Conservation (phyloP, 1,140 invertebrate species). For the Rhynchophorus ferrugineus region DNA sequence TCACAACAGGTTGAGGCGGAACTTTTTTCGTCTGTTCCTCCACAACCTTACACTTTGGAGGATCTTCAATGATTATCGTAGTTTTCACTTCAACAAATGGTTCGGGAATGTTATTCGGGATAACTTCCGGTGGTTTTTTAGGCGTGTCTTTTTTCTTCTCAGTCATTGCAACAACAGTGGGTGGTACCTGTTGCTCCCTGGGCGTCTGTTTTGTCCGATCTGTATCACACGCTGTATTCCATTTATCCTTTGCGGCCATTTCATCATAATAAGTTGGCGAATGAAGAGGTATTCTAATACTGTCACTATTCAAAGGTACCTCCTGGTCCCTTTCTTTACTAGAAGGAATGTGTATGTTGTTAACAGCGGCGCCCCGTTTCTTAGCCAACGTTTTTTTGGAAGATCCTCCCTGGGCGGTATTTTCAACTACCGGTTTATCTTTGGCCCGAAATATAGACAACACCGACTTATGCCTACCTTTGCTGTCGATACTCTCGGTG, state of each 20-base stretch:
- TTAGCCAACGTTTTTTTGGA: conserved; percentile 41
- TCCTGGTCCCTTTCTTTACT: conserved; percentile 39
- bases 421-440: conserved; percentile 31
- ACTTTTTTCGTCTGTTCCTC: neutral
- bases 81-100: too few relatives aligned
- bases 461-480: conserved; percentile 52
- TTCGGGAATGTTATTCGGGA: too few relatives aligned
- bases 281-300: conserved; percentile 56
- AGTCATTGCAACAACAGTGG: too few relatives aligned
- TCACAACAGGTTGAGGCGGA: neutral
- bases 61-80: neutral
- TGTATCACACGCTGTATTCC: conserved; percentile 35
- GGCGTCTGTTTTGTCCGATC: conserved; percentile 39
- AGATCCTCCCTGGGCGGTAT: conserved; percentile 27
- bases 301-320: conserved; percentile 48
- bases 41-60: neutral
- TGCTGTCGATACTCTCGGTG: conserved; percentile 37
- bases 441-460: conserved; percentile 54
- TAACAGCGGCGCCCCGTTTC: neutral
- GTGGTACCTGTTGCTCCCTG: conserved; percentile 26
- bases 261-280: conserved; percentile 57
- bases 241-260: conserved; percentile 30
- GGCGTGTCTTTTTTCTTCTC: conserved; percentile 1
- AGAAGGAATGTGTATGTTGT: conserved; percentile 8
- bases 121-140: neutral